These are phyloP conservation scores for Neomorphus geoffroyi DNA, from an alignment of 2,797 vertebrate genomes.

Conservation along the genomic window DNA sequence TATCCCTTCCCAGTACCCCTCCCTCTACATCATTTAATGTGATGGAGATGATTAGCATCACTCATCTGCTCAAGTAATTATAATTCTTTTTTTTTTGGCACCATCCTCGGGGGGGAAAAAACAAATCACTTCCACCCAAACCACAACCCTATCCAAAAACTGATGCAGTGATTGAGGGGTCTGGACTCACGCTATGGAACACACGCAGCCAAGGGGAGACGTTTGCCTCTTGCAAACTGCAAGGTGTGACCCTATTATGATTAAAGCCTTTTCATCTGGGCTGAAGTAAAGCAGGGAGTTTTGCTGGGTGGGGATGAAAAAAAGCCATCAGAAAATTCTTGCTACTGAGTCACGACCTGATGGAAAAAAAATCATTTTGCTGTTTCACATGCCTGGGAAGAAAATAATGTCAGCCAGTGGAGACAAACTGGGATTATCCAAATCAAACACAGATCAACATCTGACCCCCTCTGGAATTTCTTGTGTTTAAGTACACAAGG, in stretches of 20 bases:
- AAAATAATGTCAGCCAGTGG: conserved; percentile 20
- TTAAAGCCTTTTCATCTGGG: neutral
- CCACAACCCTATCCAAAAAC: neutral
- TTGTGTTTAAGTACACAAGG: neutral
- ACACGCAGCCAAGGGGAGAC: neutral
- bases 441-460: conserved; percentile 29
- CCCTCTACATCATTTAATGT: neutral
- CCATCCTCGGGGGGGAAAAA: neutral
- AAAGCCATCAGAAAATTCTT: neutral
- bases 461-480: neutral
- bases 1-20: neutral
- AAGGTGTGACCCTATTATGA: neutral
- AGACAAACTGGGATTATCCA: conserved; percentile 35
- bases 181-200: neutral
- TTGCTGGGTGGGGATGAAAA: conserved; percentile 32
- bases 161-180: neutral
- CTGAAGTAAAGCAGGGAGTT: neutral
- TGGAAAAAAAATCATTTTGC: conserved; percentile 23
- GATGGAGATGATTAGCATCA: neutral
- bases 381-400: conserved; percentile 22
- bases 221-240: neutral
- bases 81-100: neutral
- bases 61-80: neutral
- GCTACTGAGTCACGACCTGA: conserved; percentile 17
- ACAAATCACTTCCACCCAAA: neutral